These are phyloP conservation scores for Propsilocerus akamusi DNA, from an alignment of 1,140 invertebrate species.

Conservation along the genomic window DNA sequence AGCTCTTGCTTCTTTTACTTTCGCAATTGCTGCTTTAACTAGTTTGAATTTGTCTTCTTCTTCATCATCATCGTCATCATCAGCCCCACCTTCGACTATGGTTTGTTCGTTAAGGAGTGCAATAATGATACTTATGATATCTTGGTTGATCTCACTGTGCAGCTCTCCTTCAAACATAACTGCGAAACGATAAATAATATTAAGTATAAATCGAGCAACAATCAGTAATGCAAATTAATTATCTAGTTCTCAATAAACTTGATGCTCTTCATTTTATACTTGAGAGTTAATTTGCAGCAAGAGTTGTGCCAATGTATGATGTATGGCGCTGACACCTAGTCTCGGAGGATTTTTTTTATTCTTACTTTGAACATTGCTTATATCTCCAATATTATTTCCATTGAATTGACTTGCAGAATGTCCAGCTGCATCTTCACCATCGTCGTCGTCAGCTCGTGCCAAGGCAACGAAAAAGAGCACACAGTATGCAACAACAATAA, in stretches of 20 bases:
- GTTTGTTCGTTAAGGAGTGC: neutral
- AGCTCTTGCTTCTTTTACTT: too few relatives aligned
- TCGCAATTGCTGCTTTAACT: too few relatives aligned
- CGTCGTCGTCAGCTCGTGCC: neutral
- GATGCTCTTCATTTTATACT: too few relatives aligned
- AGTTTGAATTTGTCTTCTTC: neutral
- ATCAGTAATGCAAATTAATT: too few relatives aligned
- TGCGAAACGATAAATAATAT: neutral
- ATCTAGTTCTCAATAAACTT: too few relatives aligned
- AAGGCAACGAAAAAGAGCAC: neutral
- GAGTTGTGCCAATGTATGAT: too few relatives aligned
- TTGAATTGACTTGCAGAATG: neutral
- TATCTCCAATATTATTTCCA: neutral
- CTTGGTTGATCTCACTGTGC: neutral
- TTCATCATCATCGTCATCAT: neutral
- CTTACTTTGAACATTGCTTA: neutral
- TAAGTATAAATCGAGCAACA: neutral
- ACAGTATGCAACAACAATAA: neutral
- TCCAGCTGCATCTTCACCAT: neutral
- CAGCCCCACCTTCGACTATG: neutral
- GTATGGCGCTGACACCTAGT: too few relatives aligned
- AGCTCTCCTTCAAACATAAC: neutral
- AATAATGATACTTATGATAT: neutral
- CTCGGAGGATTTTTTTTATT: too few relatives aligned
- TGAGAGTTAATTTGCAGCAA: too few relatives aligned